Base-by-base conservation (phyloP, 2,113 vertebrate species). In the Halichoeres trimaculatus region DNA sequence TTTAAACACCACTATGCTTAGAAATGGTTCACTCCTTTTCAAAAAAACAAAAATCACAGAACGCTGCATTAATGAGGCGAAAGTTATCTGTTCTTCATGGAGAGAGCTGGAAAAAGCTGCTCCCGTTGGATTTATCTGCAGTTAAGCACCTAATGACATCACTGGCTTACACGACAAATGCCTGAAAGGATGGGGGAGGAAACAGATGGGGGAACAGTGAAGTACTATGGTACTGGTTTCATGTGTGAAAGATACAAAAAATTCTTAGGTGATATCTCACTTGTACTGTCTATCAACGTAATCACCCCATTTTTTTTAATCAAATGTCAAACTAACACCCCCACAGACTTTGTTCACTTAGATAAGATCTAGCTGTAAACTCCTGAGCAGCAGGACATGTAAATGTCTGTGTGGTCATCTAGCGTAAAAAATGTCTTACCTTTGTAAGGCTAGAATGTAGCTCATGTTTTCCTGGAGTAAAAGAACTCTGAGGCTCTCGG, bases 391-490 rank as follows among this genome's bases (percentile, higher is more conserved):
- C 6, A 12, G 38, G 13, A 40, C 3, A 30, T 16, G 2, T 65
- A 40, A 57, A 40, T 52, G 24, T 64, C 11, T 20, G 5, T 41
- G 1, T 3, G 13, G n/a, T 45, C 16, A 30, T 45, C 34, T 55
- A 43, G 14, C 13, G 14, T 16, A 9, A 1, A 65, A 20, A 35
- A 2, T 13, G 10, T 5, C 68, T 86, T 86, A 90, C 89, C 89
- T 89, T 81, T 85, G 81, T 4, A 81, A 83, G 0, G 71, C 83
- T 30, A 81, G 86, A 53, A 80, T 77, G 41, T 83, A 87, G 75
- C 80, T 90, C 87, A 89, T 87, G 50, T 58, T 57, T 2, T 14
- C 17, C 17, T 19, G 19, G 22, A 53, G n/a, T 11, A 17, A 55
- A 38, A 0, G 8, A n/a, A 14, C 10, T 1, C 0, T 30, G 48